Conservation (phyloP, 2,888 invertebrate genomes). For the Drosophila meridionalis region DNA sequence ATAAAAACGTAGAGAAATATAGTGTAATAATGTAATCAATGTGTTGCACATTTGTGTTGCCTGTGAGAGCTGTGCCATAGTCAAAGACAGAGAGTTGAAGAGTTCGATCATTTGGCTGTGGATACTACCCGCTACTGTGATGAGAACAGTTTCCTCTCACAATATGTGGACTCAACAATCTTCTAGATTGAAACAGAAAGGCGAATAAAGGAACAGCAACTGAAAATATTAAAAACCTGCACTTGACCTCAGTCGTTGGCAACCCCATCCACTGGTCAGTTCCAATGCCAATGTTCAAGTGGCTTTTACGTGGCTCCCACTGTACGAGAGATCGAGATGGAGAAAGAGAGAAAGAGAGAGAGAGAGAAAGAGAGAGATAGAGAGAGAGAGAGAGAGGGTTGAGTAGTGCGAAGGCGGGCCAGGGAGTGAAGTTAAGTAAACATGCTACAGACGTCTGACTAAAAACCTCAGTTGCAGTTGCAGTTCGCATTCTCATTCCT, state of each 20-base stretch:
- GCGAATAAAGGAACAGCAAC: constrained; percentile 26
- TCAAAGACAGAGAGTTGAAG: not conserved
- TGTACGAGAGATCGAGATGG: not conserved
- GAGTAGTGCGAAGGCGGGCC: not conserved
- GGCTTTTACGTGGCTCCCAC: constrained; percentile 62
- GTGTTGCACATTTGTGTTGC: too few relatives aligned
- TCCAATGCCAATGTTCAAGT: constrained; percentile 67
- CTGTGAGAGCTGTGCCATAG: too few relatives aligned
- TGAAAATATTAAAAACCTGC: constrained; percentile 55
- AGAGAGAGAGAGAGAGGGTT: not conserved
- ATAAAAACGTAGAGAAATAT: too few relatives aligned
- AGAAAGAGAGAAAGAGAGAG: too few relatives aligned
- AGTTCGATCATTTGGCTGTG: not conserved
- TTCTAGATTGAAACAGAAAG: constrained; percentile 55
- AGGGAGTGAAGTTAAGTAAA: constrained; percentile 65
- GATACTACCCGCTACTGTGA: constrained; percentile 18
- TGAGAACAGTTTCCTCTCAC: constrained; percentile 68
- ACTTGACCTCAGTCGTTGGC: constrained; percentile 70
- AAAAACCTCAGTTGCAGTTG: constrained; percentile 64
- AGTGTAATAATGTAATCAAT: too few relatives aligned
- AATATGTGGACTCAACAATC: constrained; percentile 48
- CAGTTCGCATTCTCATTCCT: constrained; percentile 49
- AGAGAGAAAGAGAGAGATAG: not conserved
- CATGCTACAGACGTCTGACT: constrained; percentile 79
- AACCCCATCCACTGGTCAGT: constrained; percentile 52